Percentiles rank a stretch among this genome's conserved stretches.
Evolutionary conservation across 2,888 invertebrate genomes (phyloP).

Genomic region (Plagiodera versicolora): DNA sequence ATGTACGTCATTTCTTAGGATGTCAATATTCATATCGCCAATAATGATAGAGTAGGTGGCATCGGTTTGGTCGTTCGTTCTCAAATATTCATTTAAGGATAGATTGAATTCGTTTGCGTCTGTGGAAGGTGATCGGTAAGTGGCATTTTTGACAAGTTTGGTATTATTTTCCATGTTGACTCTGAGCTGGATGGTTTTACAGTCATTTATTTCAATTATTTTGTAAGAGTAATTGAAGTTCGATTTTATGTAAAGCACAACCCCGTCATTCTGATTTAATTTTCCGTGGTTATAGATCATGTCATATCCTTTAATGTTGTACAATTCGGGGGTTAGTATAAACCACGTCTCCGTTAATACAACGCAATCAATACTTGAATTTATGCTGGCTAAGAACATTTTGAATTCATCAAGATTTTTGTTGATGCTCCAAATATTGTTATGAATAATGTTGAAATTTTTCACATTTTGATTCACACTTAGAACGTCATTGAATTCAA

Average conservation of each 20-base stretch:
- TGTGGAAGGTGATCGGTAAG: conserved; percentile 2
- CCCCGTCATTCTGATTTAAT: neutral
- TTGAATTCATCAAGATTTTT: neutral
- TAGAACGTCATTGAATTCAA: neutral
- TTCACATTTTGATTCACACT: neutral
- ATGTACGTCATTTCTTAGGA: neutral
- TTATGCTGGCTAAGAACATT: neutral
- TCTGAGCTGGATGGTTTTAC: neutral
- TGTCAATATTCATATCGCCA: neutral
- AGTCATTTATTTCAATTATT: neutral
- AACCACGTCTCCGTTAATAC: conserved; percentile 1
- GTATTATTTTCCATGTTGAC: neutral
- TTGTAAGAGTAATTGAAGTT: neutral
- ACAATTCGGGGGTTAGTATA: neutral
- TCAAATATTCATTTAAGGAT: neutral
- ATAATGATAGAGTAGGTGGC: neutral
- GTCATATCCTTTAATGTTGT: conserved; percentile 1
- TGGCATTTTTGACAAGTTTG: neutral
- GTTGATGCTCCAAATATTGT: neutral
- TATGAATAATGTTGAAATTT: neutral
- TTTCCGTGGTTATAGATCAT: neutral
- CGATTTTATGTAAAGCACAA: neutral
- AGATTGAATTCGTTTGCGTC: neutral
- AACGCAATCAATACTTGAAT: neutral
- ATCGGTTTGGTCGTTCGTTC: neutral